Base-by-base conservation (phyloP, 2,797 vertebrate species). In the Menidia menidia region DNA sequence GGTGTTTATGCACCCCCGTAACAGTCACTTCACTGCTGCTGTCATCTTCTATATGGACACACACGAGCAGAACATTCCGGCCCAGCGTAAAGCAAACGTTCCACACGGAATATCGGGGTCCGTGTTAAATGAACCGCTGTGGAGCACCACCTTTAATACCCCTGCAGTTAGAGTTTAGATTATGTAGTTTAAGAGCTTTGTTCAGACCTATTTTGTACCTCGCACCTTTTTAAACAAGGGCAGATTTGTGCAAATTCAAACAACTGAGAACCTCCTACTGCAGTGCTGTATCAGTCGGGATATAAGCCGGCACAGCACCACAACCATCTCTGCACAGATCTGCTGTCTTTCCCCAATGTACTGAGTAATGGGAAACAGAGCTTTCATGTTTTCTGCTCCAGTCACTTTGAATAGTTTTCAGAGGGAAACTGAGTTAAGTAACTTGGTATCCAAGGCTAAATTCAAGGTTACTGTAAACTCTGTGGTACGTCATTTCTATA, bases 21-120 rank as follows among this genome's bases (percentile, higher is more conserved):
- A 68, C 41, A 71, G 68, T 81, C 81, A 80, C 53, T 87, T 73
- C 60, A 62, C 60, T 77, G 61, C 73, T 61, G 45, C 56, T 80
- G 82, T 71, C 72, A 69, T 84, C 75, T 70, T 47, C 41, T 30
- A 66, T 60, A 70, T 44, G 60, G 43, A 79, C 11, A 75, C 35
- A 78, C 60, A 68, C 60, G 62, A 44, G 44, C n/a, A 56, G 18
- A 64, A 39, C 35, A 80, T 80, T 75, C 18, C 77, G 48, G 50
- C 32, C 9, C 44, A 71, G 42, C 2, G 18, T 41, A 33, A 42
- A 39, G 61, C 42, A 39, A 50, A 64, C 62, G 16, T 31, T 53
- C 15, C 44, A 42, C 45, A n/a, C 48, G 15, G 43, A 71, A 6
- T 7, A 31, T 7, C 35, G 8, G 10, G 25, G 25, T 25, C 25